phyloP scores from a whole-genome alignment of 1,140 invertebrate species.

The Tetragonula clypearis region DNA sequence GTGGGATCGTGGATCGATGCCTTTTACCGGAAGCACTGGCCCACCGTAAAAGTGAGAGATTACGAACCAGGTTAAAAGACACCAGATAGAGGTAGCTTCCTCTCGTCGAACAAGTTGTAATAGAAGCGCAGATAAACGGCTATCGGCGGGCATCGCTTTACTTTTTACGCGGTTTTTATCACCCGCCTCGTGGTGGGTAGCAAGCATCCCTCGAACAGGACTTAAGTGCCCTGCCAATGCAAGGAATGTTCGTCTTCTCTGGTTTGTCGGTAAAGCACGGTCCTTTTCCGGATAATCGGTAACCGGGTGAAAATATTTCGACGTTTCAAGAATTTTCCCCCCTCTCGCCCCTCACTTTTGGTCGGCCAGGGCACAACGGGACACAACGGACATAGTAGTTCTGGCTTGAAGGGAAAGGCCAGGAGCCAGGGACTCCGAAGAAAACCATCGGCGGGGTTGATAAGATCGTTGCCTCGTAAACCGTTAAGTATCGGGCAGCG shows the following conservation, averaged over 20 bases:
- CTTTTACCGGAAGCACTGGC: neutral
- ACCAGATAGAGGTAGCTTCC: neutral
- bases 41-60: neutral
- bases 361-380: no score
- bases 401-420: conserved; percentile 14
- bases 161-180: conserved; percentile 52
- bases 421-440: conserved; percentile 29
- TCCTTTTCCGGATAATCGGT: conserved; percentile 26
- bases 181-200: no score
- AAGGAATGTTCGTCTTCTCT: conserved; percentile 7
- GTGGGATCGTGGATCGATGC: neutral
- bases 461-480: conserved; percentile 76
- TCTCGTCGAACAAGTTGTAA: neutral
- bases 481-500: conserved; percentile 71
- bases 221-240: conserved; percentile 28
- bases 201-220: neutral
- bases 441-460: conserved; percentile 53
- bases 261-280: neutral
- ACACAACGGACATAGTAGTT: neutral
- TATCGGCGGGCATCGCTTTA: conserved; percentile 17
- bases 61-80: neutral
- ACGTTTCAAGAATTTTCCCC: conserved; percentile 21
- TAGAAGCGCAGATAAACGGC: neutral
- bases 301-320: conserved; percentile 35
- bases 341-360: no score